These are phyloP conservation scores for Rachycentron canadum DNA, from an alignment of 2,797 vertebrate species.

Conservation along the genomic window DNA sequence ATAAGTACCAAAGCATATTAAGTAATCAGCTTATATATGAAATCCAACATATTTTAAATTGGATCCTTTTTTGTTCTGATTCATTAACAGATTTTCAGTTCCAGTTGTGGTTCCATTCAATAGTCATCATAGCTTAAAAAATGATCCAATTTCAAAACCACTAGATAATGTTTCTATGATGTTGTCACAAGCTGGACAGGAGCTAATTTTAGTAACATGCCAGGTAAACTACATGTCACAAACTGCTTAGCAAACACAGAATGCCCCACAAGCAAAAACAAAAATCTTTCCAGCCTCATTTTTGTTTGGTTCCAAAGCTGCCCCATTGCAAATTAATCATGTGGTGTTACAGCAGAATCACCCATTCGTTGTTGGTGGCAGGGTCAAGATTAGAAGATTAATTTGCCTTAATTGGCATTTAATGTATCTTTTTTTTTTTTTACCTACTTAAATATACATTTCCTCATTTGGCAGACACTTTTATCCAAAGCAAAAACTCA, in stretches of 20 bases:
- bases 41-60: constrained; percentile 2
- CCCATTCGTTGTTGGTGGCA: not conserved
- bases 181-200: not conserved
- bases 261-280: not conserved
- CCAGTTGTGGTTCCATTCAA: not conserved
- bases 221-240: not conserved
- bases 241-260: not conserved
- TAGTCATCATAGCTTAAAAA: not conserved
- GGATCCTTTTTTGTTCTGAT: not conserved
- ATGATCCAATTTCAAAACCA: not conserved
- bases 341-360: constrained; percentile 5
- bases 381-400: not conserved
- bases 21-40: not conserved
- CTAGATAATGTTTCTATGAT: not conserved
- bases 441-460: no score
- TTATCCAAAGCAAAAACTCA: not conserved
- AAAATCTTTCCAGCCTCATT: not conserved
- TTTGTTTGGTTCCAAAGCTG: constrained; percentile 2
- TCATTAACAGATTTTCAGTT: not conserved
- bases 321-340: constrained; percentile 9
- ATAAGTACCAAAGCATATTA: not conserved
- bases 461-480: no score
- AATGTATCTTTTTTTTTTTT: not conserved
- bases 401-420: not conserved
- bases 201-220: not conserved